Conservation (phyloP, 2,797 vertebrate genomes). For the Coendou prehensilis region DNA sequence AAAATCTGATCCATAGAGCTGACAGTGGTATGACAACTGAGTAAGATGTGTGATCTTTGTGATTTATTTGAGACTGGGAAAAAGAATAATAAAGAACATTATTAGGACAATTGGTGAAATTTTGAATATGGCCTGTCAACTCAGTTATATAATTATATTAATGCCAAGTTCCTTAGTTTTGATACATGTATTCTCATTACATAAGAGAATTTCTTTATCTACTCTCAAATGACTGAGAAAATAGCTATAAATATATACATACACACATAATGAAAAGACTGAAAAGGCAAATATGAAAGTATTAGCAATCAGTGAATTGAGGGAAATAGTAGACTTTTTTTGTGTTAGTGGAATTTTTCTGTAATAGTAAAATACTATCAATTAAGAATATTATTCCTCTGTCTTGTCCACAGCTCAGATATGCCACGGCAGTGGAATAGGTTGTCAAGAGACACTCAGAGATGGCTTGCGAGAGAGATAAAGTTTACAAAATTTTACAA, state of each 20-base stretch:
- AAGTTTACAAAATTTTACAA: neutral
- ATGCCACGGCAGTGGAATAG: neutral
- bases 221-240: neutral
- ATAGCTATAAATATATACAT: neutral
- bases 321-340: neutral
- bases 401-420: neutral
- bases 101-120: neutral
- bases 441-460: neutral
- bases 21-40: neutral
- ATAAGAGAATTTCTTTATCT: neutral
- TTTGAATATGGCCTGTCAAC: neutral
- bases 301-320: neutral
- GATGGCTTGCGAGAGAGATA: neutral
- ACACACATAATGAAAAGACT: neutral
- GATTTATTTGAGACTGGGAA: neutral
- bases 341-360: neutral
- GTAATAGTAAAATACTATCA: neutral
- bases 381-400: neutral
- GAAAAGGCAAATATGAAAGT: neutral
- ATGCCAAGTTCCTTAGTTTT: neutral
- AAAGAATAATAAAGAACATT: neutral
- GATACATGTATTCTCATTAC: neutral
- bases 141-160: neutral
- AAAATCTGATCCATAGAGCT: constrained; percentile 1
- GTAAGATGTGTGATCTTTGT: neutral